Conservation (phyloP, 2,113 vertebrate species). For the Trematomus loennbergii region DNA sequence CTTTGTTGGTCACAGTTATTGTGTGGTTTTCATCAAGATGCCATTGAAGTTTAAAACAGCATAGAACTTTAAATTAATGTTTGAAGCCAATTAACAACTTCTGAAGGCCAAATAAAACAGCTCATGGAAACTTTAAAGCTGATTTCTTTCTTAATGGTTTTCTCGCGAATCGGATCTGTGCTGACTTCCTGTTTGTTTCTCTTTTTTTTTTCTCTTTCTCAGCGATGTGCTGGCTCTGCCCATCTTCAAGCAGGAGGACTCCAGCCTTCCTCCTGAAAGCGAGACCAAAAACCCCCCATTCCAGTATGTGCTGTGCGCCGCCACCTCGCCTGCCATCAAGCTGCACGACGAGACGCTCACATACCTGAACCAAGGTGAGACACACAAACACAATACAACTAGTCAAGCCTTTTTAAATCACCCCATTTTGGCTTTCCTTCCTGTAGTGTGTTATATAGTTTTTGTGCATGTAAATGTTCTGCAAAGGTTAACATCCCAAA, state of each 20-base stretch:
- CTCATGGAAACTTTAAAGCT: too few relatives aligned
- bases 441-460: too few relatives aligned
- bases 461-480: too few relatives aligned
- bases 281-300: conserved; percentile 97
- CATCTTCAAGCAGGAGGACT: conserved; percentile 99
- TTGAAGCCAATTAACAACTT: neutral
- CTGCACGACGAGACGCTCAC: conserved; percentile 98
- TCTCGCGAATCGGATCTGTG: neutral
- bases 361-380: conserved; percentile 97
- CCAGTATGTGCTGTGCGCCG: conserved; percentile 96
- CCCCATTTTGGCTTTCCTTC: too few relatives aligned
- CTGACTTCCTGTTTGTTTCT: conserved; percentile 25
- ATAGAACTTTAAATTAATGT: neutral
- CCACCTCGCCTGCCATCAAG: conserved; percentile 97
- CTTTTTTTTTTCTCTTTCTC: conserved; percentile 10
- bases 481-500: too few relatives aligned
- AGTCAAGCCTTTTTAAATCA: too few relatives aligned
- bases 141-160: neutral
- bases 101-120: neutral
- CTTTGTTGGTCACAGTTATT: conserved; percentile 3
- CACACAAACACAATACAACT: neutral
- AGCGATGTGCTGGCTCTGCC: conserved; percentile 98
- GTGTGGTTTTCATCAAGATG: neutral
- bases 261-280: conserved; percentile 89
- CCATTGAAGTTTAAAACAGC: neutral